Evolutionary conservation across 1,140 invertebrate genomes (phyloP).

Genomic region (Gonatopus flavifemur): DNA sequence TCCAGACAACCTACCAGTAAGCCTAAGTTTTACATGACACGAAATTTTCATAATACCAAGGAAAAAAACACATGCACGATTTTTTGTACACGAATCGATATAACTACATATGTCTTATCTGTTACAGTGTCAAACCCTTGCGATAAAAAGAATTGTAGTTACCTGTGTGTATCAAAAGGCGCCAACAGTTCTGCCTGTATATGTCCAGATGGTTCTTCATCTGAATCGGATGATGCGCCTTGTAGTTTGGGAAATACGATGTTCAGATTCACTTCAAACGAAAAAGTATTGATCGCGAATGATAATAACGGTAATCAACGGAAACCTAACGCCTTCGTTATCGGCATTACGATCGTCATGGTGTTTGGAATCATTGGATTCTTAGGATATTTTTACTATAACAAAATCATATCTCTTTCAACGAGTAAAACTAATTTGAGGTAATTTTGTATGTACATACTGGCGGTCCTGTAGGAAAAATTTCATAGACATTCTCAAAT

Average conservation of each 20-base stretch:
- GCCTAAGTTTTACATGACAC: not conserved
- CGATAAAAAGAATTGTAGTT: constrained; percentile 51
- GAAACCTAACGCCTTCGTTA: constrained; percentile 7
- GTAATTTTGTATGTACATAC: too few species aligned
- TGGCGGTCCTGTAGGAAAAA: too few species aligned
- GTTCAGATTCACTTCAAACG: constrained; percentile 4
- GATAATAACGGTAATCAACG: not conserved
- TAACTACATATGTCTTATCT: not conserved
- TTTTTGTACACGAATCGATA: not conserved
- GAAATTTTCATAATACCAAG: too few species aligned
- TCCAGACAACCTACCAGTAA: constrained; percentile 57
- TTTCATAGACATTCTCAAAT: constrained; percentile 18
- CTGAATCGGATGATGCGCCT: constrained; percentile 9
- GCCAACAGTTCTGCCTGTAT: constrained; percentile 58
- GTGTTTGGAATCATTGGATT: constrained; percentile 12
- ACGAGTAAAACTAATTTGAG: constrained; percentile 33
- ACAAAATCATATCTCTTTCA: constrained; percentile 27
- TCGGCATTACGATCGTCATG: constrained; percentile 22
- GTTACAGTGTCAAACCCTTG: constrained; percentile 53
- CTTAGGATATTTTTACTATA: constrained; percentile 30
- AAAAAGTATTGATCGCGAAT: not conserved
- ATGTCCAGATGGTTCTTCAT: constrained; percentile 57
- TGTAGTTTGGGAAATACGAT: not conserved
- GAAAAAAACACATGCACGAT: not conserved
- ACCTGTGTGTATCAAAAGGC: constrained; percentile 60